These are phyloP conservation scores for Burhinus oedicnemus DNA, from an alignment of 2,113 vertebrate genomes.

Conservation along the genomic window DNA sequence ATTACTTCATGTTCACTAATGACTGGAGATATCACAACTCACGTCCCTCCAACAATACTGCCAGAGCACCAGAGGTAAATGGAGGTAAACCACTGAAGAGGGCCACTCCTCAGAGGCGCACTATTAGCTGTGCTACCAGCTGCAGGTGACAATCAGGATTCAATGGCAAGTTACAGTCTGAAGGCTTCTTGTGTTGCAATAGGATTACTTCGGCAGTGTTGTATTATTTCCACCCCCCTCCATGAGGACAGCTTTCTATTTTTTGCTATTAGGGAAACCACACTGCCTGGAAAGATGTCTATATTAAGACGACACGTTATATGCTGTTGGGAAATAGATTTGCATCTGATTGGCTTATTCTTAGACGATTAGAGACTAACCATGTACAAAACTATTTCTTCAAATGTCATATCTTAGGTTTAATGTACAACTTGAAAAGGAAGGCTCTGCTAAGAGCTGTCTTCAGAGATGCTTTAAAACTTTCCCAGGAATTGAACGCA, in stretches of 20 bases:
- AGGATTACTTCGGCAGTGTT: background rate
- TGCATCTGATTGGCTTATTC: background rate
- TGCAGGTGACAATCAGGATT: background rate
- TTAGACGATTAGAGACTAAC: background rate
- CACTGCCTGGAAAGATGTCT: background rate
- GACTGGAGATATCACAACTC: background rate
- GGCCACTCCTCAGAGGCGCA: background rate
- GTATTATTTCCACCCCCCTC: background rate
- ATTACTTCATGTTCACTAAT: background rate
- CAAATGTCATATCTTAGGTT: background rate
- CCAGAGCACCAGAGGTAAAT: background rate
- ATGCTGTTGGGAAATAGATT: conserved; percentile 1
- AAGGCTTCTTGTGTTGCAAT: background rate
- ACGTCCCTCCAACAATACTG: background rate
- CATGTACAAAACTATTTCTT: background rate
- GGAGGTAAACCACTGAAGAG: background rate
- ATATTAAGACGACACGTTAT: background rate
- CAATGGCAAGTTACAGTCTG: background rate
- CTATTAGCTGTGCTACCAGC: background rate
- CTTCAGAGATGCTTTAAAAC: background rate
- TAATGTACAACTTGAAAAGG: background rate
- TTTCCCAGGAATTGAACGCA: background rate
- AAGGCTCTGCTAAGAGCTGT: background rate
- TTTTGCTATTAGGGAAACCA: conserved; percentile 1
- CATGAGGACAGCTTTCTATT: background rate